Conservation (phyloP, 2,888 invertebrate genomes). For the Drosophila cracens region DNA sequence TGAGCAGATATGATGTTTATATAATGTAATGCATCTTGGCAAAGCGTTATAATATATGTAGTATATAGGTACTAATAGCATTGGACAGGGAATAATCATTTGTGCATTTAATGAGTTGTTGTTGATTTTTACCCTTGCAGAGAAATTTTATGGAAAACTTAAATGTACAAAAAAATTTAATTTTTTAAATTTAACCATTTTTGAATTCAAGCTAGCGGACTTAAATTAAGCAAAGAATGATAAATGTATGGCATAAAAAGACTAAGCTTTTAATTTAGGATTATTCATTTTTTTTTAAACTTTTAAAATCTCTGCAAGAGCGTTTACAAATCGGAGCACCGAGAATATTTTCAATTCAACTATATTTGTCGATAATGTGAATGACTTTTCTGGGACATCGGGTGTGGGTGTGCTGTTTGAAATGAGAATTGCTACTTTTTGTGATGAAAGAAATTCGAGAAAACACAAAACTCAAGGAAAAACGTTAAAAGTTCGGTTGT, state of each 20-base stretch:
- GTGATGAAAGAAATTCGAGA: constrained; percentile 54
- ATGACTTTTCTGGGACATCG: constrained; percentile 8
- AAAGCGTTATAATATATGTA: constrained; percentile 4
- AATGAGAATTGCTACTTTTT: constrained; percentile 58
- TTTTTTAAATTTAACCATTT: not conserved
- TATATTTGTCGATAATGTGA: constrained; percentile 1
- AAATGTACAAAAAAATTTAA: not conserved
- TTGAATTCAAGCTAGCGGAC: not conserved
- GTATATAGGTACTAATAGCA: constrained; percentile 14
- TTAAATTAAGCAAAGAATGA: not conserved
- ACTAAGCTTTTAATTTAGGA: not conserved
- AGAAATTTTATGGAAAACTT: not conserved
- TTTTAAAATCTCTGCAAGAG: constrained; percentile 26
- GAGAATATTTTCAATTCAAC: constrained; percentile 1
- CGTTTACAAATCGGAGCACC: constrained; percentile 11
- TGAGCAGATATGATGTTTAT: constrained; percentile 1
- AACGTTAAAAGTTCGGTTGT: constrained; percentile 54
- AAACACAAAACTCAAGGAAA: constrained; percentile 66
- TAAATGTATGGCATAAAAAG: too few relatives aligned
- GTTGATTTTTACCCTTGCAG: constrained; percentile 15
- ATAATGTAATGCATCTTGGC: constrained; percentile 3
- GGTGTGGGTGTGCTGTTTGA: constrained; percentile 41
- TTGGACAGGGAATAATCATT: constrained; percentile 5
- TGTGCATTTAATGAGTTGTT: constrained; percentile 30
- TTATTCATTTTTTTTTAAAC: not conserved